Base-by-base conservation (phyloP, 2,888 invertebrate species). In the Mythimna albipuncta region DNA sequence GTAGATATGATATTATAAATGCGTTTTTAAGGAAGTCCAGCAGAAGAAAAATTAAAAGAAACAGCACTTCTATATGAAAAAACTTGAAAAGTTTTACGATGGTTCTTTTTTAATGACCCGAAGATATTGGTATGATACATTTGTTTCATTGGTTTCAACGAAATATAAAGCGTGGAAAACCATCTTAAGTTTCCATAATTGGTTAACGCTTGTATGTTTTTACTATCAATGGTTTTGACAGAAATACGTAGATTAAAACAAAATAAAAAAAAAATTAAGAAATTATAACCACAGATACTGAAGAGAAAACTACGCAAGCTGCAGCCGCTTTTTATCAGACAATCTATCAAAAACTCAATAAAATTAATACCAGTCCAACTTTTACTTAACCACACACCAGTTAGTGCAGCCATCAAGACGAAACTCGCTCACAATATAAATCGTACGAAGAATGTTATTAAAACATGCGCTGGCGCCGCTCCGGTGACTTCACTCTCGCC, bases 401-500 rank as follows among this genome's bases (percentile, higher is more conserved):
- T 65, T 62, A 62, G n/a, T 44, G 38, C 38, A 52, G 62, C 62
- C 32, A 70, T 62, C 61, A 70, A 70, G 81, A 81, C 68, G 81
- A 81, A 81, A 81, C 70, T 81, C 67, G 41, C 65, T 52, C 72
- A 70, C 82, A 77, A 77, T 81, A 77, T 81, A 73, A 81, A 81
- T 80, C 61, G 72, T 65, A 79, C 62, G 71, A 81, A 85, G 83
- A 84, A 84, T 84, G 84, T 84, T 84, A 81, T 84, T 84, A 66
- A 84, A 84, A 82, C 81, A 83, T 70, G 81, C 69, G 72, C 76
- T 68, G 6, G 80, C 58, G 71, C 67, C 81, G 84, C 81, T 81
- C 68, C 57, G 70, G 44, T 78, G 72, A 67, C 69, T 84, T 83
- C 81, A 84, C 84, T 84, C 85, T 84, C 84, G 69, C 83, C 21